These are phyloP conservation scores for Eupsittula cactorum DNA, from an alignment of 2,113 vertebrate species.

Conservation along the genomic window DNA sequence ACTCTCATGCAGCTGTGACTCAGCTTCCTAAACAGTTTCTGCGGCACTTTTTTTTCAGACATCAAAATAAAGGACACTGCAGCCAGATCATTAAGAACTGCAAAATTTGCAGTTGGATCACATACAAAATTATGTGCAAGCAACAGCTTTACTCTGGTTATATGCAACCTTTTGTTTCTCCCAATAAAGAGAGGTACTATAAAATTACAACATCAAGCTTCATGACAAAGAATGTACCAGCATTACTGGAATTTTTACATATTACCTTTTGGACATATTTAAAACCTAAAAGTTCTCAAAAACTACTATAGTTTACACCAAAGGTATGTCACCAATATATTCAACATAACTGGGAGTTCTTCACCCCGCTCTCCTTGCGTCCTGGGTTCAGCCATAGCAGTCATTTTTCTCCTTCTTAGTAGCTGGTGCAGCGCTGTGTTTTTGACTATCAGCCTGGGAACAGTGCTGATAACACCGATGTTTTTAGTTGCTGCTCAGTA, in stretches of 20 bases:
- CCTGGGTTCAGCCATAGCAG: too few species aligned
- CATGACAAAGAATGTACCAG: not conserved
- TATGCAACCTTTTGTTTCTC: not conserved
- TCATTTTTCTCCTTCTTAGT: too few species aligned
- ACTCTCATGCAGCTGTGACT: not conserved
- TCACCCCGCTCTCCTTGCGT: not conserved
- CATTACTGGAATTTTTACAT: not conserved
- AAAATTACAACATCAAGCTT: not conserved
- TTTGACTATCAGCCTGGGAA: too few species aligned
- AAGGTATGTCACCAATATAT: not conserved
- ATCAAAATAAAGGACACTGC: not conserved
- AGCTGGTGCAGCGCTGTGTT: rapidly evolving
- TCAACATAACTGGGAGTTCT: not conserved
- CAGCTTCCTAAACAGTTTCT: not conserved
- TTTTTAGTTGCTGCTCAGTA: too few species aligned
- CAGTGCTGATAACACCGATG: too few species aligned
- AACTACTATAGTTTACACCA: not conserved
- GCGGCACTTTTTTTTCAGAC: not conserved
- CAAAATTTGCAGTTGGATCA: not conserved
- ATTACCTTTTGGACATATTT: not conserved
- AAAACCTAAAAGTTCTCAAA: not conserved
- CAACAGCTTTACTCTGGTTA: not conserved
- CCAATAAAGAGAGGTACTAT: not conserved
- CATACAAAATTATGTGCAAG: not conserved
- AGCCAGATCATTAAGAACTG: not conserved